Base-by-base conservation (phyloP, 2,113 vertebrate genomes). In the Oriolus oriolus region DNA sequence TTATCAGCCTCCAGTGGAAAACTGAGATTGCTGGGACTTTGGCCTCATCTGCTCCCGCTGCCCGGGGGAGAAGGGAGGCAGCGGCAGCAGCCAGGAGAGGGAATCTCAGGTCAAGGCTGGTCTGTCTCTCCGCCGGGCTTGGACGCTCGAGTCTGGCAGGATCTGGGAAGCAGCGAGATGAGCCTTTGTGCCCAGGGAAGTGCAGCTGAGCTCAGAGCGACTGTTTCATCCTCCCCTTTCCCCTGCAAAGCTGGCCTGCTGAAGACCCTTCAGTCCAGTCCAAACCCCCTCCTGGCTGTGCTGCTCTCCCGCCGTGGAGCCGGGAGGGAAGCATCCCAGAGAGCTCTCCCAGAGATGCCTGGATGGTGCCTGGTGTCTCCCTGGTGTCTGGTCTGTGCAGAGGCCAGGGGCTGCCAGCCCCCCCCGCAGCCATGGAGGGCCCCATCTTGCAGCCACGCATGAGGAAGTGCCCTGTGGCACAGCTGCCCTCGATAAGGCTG, bases 41-140 rank as follows among this genome's bases (percentile, higher is more conserved):
- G 95, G 87, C 90, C 90, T 94, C 68, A 16, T 66, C 50, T 96
- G 96, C 87, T 92, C 90, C 85, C 75, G 92, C 70, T 60, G 70
- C 91, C 4, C 4, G 30, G 57, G 30, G 19, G 66, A 79, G 66
- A 83, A 73, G 16, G 61, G 60, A 75, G 65, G 69, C 73, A 79
- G 78, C 2, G 9, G 47, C 28, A 1, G 49, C 87, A 79, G 80
- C 74, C 4, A 2, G 71, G 78, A 95, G 86, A 88, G 92, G 85
- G 82, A 77, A 93, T 84, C 64, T 94, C 71, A 56, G 96, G 90
- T 95, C 90, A 96, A 74, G 54, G 68, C 85, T 80, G 79, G 47
- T 44, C 52, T 65, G 61, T 28, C 11, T 54, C 52, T 77, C 57
- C 0, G 1, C 11, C 2, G 59, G 30, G 61, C 63, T 19, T 0